Evolutionary conservation across 2,888 invertebrate genomes (phyloP).

Genomic region (Aphidoletes aphidimyza): DNA sequence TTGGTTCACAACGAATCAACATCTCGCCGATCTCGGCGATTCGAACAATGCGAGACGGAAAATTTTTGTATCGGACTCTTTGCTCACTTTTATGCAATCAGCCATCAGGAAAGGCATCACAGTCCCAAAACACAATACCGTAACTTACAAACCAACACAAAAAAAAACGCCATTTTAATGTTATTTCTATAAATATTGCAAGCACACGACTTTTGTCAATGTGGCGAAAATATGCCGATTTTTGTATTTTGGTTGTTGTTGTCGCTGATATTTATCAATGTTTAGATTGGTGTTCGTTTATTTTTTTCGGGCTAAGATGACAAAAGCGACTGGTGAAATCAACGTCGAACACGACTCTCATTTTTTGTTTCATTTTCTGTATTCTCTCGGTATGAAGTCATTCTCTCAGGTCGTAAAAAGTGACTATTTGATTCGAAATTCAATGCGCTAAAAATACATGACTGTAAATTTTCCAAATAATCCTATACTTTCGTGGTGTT

Average conservation of each 20-base stretch:
- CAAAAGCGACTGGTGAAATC: not conserved
- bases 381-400: too few species aligned
- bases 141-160: too few species aligned
- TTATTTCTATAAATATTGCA: not conserved
- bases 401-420: too few species aligned
- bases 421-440: constrained; percentile 21
- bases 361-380: too few species aligned
- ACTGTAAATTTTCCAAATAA: constrained; percentile 33
- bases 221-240: not conserved
- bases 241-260: not conserved
- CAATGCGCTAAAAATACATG: constrained; percentile 15
- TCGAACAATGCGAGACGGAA: too few species aligned
- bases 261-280: not conserved
- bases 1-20: not conserved
- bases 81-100: too few species aligned
- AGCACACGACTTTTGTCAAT: not conserved
- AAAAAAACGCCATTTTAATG: too few species aligned
- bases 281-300: not conserved
- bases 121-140: too few species aligned
- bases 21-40: too few species aligned
- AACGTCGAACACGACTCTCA: not conserved
- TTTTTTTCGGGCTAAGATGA: too few species aligned
- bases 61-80: too few species aligned
- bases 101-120: too few species aligned
- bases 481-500: not conserved